Evolutionary conservation across 37 sponge, comb jelly and placozoan genomes (phyloP).

Genomic region (Bolinopsis microptera): DNA sequence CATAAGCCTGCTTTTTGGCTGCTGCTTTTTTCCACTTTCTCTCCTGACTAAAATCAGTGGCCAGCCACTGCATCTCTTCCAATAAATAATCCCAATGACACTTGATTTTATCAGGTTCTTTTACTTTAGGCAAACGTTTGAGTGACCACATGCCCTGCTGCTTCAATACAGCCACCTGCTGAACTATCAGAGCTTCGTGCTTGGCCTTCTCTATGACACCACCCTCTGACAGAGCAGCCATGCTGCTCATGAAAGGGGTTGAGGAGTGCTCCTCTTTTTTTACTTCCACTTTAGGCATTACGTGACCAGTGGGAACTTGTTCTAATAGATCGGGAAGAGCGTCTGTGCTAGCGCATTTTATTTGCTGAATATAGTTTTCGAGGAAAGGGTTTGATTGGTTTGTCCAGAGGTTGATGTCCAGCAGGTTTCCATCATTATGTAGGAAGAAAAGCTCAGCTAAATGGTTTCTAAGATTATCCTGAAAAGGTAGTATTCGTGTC

Average conservation of each 20-base stretch:
- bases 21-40: constrained; percentile 87
- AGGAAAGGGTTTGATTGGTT: constrained; percentile 76
- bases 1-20: constrained; percentile 76
- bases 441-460: constrained; percentile 89
- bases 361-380: constrained; percentile 76
- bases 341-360: constrained; percentile 53
- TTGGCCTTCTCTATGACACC: constrained; percentile 89
- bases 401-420: constrained; percentile 84
- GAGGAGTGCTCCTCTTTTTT: constrained; percentile 20
- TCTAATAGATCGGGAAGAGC: constrained; percentile 3
- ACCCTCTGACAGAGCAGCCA: constrained; percentile 73
- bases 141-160: constrained; percentile 94
- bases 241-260: constrained; percentile 58
- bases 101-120: constrained; percentile 78
- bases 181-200: constrained; percentile 87
- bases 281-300: constrained; percentile 3
- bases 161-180: constrained; percentile 82
- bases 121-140: constrained; percentile 90
- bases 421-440: constrained; percentile 79
- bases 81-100: constrained; percentile 92
- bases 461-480: constrained; percentile 58
- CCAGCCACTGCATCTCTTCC: constrained; percentile 98
- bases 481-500: no score
- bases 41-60: constrained; percentile 94
- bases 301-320: constrained; percentile 56